These are phyloP conservation scores for Phthorimaea operculella DNA, from an alignment of 1,140 invertebrate genomes.

Conservation along the genomic window DNA sequence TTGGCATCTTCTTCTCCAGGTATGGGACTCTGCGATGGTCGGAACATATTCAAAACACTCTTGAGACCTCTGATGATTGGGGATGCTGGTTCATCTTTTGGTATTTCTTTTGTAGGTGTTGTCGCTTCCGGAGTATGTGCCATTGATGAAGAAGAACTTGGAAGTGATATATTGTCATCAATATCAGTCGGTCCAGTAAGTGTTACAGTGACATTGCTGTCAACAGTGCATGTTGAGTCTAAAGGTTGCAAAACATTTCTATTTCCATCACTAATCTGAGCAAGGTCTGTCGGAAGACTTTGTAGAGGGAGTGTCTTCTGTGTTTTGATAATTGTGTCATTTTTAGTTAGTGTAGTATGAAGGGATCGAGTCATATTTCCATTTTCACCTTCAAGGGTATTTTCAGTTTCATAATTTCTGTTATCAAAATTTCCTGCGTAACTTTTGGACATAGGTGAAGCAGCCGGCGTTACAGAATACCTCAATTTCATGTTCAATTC, in stretches of 20 bases:
- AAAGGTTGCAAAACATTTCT: conserved; percentile 26
- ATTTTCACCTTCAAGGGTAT: conserved; percentile 31
- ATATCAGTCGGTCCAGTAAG: conserved; percentile 25
- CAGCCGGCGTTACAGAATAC: conserved; percentile 48
- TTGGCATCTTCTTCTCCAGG: conserved; percentile 21
- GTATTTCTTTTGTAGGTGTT: conserved; percentile 52
- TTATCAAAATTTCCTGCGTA: conserved; percentile 40
- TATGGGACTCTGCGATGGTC: conserved; percentile 54
- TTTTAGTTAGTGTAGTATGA: conserved; percentile 42
- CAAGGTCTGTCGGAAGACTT: conserved; percentile 28
- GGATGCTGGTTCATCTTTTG: conserved; percentile 39
- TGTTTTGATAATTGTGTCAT: conserved; percentile 30
- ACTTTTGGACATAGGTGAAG: conserved; percentile 57
- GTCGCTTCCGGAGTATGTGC: conserved; percentile 49
- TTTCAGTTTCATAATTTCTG: conserved; percentile 17
- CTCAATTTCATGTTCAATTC: conserved; percentile 58
- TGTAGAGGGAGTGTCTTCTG: conserved; percentile 40
- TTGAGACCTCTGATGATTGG: conserved; percentile 55
- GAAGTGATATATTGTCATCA: conserved; percentile 43
- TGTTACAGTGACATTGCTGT: conserved; percentile 34
- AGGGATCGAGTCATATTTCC: conserved; percentile 42
- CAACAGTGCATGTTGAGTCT: conserved; percentile 19
- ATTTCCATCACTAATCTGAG: conserved; percentile 27
- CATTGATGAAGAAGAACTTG: conserved; percentile 47
- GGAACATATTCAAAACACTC: conserved; percentile 57